Percentiles rank a stretch among this genome's conserved stretches.
Evolutionary conservation across 2,888 invertebrate genomes (phyloP).

Genomic region (Chymomyza procnemis): DNA sequence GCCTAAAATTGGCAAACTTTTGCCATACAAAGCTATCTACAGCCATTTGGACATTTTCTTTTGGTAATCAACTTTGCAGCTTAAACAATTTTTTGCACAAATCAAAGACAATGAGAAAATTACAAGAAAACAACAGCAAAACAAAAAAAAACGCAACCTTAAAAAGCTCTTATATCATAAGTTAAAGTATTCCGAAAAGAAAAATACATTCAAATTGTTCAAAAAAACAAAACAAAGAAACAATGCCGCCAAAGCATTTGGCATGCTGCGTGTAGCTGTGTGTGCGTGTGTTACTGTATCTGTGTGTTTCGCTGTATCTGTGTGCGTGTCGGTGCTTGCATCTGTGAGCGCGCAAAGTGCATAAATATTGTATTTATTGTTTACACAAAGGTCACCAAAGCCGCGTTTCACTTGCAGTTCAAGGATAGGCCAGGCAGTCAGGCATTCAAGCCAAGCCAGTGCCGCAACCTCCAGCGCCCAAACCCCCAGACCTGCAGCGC

Average conservation of each 20-base stretch:
- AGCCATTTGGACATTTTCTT: no score
- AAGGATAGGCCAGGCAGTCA: slow-evolving; percentile 25
- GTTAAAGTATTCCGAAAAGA: neutral
- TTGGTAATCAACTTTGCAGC: no score
- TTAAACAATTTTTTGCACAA: neutral
- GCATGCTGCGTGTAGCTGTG: neutral
- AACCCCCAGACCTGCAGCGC: no score
- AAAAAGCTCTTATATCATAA: neutral
- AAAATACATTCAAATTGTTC: neutral
- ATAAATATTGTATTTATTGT: slow-evolving; percentile 40
- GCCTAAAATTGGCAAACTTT: no score
- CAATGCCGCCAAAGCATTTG: no score
- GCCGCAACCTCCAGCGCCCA: no score
- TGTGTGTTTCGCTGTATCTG: neutral
- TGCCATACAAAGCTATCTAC: no score
- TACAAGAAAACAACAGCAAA: neutral
- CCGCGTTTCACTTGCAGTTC: slow-evolving; percentile 34
- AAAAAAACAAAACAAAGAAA: neutral
- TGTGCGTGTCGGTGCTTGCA: neutral
- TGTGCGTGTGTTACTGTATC: neutral
- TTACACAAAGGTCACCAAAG: slow-evolving; percentile 32
- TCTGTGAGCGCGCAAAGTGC: slow-evolving; percentile 17
- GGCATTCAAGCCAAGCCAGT: neutral
- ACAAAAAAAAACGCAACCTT: no score
- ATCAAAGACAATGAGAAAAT: neutral